Conservation (phyloP, 1,140 invertebrate genomes). For the Trichonephila clavata region DNA sequence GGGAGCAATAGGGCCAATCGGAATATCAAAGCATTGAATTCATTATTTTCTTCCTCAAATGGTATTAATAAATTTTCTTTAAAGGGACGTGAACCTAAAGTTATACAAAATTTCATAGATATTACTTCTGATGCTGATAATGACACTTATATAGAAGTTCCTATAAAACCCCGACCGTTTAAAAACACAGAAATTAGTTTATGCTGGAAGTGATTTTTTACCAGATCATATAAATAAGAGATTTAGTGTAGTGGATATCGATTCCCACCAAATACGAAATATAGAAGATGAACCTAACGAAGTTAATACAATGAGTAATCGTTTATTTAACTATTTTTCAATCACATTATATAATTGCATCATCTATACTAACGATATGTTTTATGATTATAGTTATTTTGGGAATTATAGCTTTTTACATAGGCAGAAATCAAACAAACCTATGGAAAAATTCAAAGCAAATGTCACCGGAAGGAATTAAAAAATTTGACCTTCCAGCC, state of each 20-base stretch:
- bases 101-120: too few species aligned
- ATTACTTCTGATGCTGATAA: too few species aligned
- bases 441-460: background rate
- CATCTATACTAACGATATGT: background rate
- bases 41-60: too few species aligned
- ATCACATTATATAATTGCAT: background rate
- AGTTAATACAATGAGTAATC: background rate
- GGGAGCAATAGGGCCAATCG: too few species aligned
- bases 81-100: too few species aligned
- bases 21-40: too few species aligned
- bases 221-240: slow-evolving; percentile 8
- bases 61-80: too few species aligned
- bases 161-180: too few species aligned
- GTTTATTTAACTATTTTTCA: background rate
- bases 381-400: background rate
- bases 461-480: background rate
- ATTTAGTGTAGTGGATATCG: background rate
- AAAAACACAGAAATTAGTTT: too few species aligned
- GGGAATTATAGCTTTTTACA: background rate
- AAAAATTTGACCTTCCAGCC: slow-evolving; percentile 30
- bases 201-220: background rate
- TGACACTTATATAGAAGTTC: too few species aligned
- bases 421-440: background rate
- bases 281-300: background rate
- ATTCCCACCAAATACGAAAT: background rate